Evolutionary conservation across 1,140 invertebrate species (phyloP).

Genomic region (Cardiocondyla obscurior): DNA sequence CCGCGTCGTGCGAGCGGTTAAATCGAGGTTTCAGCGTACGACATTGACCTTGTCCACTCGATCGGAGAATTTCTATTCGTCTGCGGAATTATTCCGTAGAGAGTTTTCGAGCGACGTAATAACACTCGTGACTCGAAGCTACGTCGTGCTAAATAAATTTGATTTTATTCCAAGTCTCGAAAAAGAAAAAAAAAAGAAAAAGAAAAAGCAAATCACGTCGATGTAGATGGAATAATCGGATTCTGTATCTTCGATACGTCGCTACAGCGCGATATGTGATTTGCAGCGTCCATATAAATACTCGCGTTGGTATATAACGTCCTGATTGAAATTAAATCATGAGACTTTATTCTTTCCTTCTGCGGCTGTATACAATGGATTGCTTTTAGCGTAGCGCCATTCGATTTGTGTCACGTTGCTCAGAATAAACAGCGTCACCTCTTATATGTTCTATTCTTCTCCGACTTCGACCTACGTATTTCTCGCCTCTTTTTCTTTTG

Average conservation of each 20-base stretch:
- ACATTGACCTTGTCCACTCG: constrained; percentile 61
- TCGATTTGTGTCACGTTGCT: constrained; percentile 34
- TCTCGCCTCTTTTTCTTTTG: constrained; percentile 14
- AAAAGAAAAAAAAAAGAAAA: no score
- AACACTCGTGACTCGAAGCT: background rate
- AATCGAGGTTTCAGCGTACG: constrained; percentile 24
- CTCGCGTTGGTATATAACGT: no score
- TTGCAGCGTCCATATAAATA: background rate
- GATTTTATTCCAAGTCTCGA: background rate
- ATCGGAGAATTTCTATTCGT: background rate
- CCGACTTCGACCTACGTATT: constrained; percentile 46
- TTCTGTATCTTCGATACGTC: background rate
- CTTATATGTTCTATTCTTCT: constrained; percentile 37
- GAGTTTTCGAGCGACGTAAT: background rate
- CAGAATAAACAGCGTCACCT: constrained; percentile 40
- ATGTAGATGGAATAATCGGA: background rate
- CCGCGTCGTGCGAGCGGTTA: background rate
- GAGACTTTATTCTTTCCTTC: constrained; percentile 19
- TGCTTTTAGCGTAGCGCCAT: constrained; percentile 31
- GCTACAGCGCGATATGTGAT: background rate
- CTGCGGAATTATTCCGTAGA: background rate
- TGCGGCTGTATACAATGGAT: background rate
- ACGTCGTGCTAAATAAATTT: background rate
- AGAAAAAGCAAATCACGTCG: background rate
- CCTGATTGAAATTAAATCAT: background rate